phyloP scores from a whole-genome alignment of 2,888 invertebrate genomes.

The Venustoraphidia nigricollis region DNA sequence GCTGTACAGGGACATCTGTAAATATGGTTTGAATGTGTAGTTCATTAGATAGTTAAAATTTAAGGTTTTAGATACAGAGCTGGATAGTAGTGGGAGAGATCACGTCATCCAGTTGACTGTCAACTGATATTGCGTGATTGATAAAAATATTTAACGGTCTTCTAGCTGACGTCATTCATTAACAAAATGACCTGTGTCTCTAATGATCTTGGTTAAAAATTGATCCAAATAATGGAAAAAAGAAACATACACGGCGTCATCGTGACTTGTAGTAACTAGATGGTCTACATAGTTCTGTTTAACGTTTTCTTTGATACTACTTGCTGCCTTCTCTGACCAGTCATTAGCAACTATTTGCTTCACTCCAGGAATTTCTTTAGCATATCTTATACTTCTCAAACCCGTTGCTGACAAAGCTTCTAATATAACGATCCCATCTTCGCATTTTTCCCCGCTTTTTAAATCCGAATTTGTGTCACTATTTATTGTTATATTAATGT shows the following conservation, averaged over 20 bases:
- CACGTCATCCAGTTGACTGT: too few relatives aligned
- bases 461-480: constrained; percentile 1
- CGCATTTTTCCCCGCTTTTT: constrained; percentile 15
- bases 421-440: constrained; percentile 53
- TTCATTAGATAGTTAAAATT: too few relatives aligned
- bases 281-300: constrained; percentile 56
- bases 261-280: constrained; percentile 57
- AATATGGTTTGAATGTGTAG: too few relatives aligned
- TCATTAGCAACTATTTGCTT: constrained; percentile 83
- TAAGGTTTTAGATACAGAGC: too few relatives aligned
- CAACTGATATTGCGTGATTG: too few relatives aligned
- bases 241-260: constrained; percentile 70
- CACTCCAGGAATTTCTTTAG: constrained; percentile 78
- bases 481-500: constrained; percentile 4
- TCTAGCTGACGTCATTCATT: too few relatives aligned
- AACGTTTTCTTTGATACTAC: constrained; percentile 71
- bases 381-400: constrained; percentile 87
- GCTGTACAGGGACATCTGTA: too few relatives aligned
- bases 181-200: too few relatives aligned
- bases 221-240: neutral
- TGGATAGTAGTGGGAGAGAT: too few relatives aligned
- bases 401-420: constrained; percentile 96
- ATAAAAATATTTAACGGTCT: too few relatives aligned
- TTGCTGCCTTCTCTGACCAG: constrained; percentile 68
- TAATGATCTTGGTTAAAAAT: too few relatives aligned